These are phyloP conservation scores for Periphyllus acericola DNA, from an alignment of 2,888 invertebrate species.

Conservation along the genomic window DNA sequence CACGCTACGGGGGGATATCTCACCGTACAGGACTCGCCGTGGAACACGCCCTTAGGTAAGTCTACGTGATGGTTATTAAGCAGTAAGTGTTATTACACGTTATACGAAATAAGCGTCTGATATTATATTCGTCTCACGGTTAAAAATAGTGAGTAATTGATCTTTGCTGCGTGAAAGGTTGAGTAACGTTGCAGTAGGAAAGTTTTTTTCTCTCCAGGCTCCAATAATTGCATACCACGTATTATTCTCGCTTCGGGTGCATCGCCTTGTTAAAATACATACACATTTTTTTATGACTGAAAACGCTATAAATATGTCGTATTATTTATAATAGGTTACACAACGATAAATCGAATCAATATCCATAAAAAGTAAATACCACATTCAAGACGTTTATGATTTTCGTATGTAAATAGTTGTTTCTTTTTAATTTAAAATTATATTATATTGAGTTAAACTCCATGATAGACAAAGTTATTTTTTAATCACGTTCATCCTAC, in stretches of 20 bases:
- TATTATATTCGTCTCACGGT: background rate
- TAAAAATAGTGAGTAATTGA: background rate
- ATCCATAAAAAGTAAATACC: background rate
- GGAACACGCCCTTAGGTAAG: constrained; percentile 79
- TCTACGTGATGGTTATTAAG: too few relatives aligned
- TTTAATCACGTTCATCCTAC: too few relatives aligned
- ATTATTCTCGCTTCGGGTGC: background rate
- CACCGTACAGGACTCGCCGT: constrained; percentile 81
- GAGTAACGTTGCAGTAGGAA: background rate
- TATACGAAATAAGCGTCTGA: background rate
- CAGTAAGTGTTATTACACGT: too few relatives aligned
- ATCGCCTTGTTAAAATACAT: background rate
- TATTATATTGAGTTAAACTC: too few relatives aligned
- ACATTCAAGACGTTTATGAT: background rate
- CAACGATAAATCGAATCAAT: background rate
- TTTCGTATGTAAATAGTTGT: too few relatives aligned
- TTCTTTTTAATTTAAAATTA: too few relatives aligned
- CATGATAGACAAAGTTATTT: too few relatives aligned
- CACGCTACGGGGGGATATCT: constrained; percentile 81
- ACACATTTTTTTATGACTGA: background rate
- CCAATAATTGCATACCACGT: background rate
- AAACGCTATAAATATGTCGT: background rate
- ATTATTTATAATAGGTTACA: background rate
- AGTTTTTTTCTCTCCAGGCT: background rate
- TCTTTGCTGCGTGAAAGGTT: background rate